Base-by-base conservation (phyloP, 2,797 vertebrate genomes). In the Sebastes diploproa region DNA sequence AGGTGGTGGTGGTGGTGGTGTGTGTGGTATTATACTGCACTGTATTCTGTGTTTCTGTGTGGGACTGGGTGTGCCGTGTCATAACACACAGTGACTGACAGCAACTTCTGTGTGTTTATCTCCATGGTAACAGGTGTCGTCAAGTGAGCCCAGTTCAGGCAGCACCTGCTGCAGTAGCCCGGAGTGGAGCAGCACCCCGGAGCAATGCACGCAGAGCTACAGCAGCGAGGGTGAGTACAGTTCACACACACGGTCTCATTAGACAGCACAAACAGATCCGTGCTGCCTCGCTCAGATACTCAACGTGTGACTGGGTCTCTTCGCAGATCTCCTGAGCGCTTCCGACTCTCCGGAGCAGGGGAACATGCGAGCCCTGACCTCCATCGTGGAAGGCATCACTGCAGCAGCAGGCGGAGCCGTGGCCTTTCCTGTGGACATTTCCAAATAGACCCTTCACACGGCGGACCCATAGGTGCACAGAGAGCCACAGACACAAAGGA, bases 151-250 rank as follows among this genome's bases (percentile, higher is more conserved):
- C 50, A 96, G 97, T 64, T 96, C 98, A 1, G 92, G 96, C 91
- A 98, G 98, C 90, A 96, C 97, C 55, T 99, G 98, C 96, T 98
- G 98, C 91, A 99, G 98, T 87, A 99, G 98, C 92, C 98, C 98
- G 0, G 97, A 99, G 91, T 99, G 98, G 97, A 97, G 97, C 95
- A 97, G 95, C 77, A 95, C 96, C 70, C 95, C 95, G 0, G 95
- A 96, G 58, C 96, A 96, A 88, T 96, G 95, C 66, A 91, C 91
- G 1, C 93, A 94, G 70, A 88, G 91, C 91, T 95, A 94, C 93
- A 91, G 92, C 90, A 93, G 91, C n/a, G 94, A 95, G 86, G 94
- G 94, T 95, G 86, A 92, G 89, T 54, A 32, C 59, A 63, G 11
- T 32, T 65, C 46, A 62, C 54, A 30, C 71, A 30, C 74, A 27